A percentile compares a stretch with the other conserved stretches of the same genome.
phyloP scores from a whole-genome alignment of 2,797 vertebrate species.

The Paguma larvata region DNA sequence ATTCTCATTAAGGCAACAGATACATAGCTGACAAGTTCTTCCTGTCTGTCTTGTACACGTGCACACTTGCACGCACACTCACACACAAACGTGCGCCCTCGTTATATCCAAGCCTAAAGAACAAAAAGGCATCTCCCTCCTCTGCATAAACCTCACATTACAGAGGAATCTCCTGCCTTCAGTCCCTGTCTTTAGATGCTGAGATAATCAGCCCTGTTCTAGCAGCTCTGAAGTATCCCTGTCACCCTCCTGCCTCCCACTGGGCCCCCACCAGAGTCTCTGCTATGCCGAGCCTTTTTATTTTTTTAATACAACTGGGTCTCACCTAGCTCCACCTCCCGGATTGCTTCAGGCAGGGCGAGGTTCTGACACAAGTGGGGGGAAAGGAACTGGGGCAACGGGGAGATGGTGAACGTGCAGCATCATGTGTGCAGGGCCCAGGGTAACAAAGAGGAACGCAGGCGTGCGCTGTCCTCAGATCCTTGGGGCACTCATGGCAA shows the following conservation, averaged over 20 bases:
- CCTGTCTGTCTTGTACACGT: neutral
- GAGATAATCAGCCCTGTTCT: neutral
- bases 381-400: neutral
- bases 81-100: neutral
- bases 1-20: neutral
- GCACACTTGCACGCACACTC: neutral
- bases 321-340: neutral
- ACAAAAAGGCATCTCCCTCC: neutral
- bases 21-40: neutral
- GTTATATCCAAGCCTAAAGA: neutral
- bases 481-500: neutral
- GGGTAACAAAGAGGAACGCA: neutral
- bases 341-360: neutral
- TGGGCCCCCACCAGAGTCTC: neutral
- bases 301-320: neutral
- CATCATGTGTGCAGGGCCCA: neutral
- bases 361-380: neutral
- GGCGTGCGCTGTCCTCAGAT: neutral
- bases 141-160: neutral
- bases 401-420: accelerated
- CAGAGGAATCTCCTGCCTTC: neutral
- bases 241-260: neutral
- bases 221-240: neutral
- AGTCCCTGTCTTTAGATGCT: neutral
- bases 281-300: neutral